Conservation (phyloP, 1,140 invertebrate species). For the Zaprionus davidi region DNA sequence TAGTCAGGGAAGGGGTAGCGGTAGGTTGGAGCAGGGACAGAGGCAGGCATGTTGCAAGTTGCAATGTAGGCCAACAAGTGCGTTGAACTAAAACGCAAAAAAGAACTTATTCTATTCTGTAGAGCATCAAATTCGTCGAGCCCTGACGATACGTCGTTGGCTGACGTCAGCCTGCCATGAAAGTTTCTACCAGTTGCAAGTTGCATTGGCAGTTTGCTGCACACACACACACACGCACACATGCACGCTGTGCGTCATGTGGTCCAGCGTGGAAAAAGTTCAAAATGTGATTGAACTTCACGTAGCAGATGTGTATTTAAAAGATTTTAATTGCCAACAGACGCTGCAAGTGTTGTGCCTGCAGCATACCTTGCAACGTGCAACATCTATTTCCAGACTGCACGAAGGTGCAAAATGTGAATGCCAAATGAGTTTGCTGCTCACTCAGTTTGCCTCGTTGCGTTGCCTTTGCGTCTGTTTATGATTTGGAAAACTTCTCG, state of each 20-base stretch:
- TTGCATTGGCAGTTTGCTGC: background rate
- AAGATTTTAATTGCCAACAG: slow-evolving; percentile 40
- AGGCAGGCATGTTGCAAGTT: slow-evolving; percentile 13
- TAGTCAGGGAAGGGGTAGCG: background rate
- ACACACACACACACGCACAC: background rate
- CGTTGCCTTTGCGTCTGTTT: slow-evolving; percentile 43
- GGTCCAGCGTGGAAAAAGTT: slow-evolving; percentile 47
- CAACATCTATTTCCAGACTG: slow-evolving; percentile 40
- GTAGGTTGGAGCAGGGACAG: background rate
- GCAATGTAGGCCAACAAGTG: slow-evolving; percentile 81
- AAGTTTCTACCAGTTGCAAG: slow-evolving; percentile 9
- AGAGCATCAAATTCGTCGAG: slow-evolving; percentile 30
- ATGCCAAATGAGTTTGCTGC: slow-evolving; percentile 53
- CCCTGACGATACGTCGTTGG: slow-evolving; percentile 8
- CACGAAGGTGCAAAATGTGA: slow-evolving; percentile 60
- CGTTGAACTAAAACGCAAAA: slow-evolving; percentile 71
- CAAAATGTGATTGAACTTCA: slow-evolving; percentile 77
- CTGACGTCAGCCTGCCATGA: slow-evolving; percentile 36
- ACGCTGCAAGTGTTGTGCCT: slow-evolving; percentile 14
- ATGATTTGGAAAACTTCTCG: slow-evolving; percentile 57
- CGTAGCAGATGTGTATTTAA: slow-evolving; percentile 35
- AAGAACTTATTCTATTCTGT: slow-evolving; percentile 20
- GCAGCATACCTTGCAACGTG: slow-evolving; percentile 28
- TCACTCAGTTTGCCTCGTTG: slow-evolving; percentile 10
- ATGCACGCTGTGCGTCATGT: slow-evolving; percentile 5